These are phyloP conservation scores for Amia ocellicauda DNA, from an alignment of 2,113 vertebrate genomes.

Conservation along the genomic window DNA sequence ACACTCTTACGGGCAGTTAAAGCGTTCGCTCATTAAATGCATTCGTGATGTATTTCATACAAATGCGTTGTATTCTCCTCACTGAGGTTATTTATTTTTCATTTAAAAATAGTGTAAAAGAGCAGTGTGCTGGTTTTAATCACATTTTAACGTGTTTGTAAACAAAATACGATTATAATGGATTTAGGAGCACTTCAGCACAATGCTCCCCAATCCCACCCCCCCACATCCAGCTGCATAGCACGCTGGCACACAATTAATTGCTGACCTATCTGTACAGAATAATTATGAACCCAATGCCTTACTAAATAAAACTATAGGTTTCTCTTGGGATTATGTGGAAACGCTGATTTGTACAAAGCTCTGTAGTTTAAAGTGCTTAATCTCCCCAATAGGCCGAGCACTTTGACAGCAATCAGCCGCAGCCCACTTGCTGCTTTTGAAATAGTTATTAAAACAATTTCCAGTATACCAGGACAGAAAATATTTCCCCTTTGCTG, in stretches of 20 bases:
- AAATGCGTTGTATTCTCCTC: neutral
- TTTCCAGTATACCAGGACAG: neutral
- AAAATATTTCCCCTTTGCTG: neutral
- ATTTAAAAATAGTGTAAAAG: neutral
- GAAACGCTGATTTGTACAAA: neutral
- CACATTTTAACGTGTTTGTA: neutral
- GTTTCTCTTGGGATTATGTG: neutral
- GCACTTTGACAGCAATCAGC: conserved; percentile 5
- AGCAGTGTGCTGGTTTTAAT: neutral
- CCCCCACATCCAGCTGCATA: neutral
- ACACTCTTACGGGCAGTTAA: conserved; percentile 41
- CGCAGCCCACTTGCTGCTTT: neutral
- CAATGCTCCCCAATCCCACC: neutral
- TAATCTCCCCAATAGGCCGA: neutral
- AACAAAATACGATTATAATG: neutral
- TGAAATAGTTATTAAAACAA: neutral
- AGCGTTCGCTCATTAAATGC: neutral
- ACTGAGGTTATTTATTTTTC: neutral
- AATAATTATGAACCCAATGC: neutral
- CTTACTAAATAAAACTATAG: neutral
- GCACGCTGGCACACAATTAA: neutral
- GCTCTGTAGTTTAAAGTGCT: neutral
- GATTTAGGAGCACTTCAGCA: neutral
- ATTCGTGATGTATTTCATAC: neutral
- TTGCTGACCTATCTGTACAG: neutral